phyloP scores from a whole-genome alignment of 92 coral and sea anemone species.

The Porites lobata region DNA sequence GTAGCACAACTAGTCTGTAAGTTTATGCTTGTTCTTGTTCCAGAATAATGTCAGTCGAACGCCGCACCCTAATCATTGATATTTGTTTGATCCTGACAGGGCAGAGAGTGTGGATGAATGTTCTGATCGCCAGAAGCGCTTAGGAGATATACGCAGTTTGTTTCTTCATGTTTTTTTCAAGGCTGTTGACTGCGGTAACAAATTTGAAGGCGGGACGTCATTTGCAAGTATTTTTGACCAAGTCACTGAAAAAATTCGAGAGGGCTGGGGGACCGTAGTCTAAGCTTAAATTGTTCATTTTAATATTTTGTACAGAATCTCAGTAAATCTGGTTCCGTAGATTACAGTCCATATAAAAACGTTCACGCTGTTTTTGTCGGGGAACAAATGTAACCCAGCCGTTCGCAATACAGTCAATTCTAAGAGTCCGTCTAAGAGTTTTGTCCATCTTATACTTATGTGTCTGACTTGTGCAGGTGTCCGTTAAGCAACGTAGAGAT shows the following conservation, averaged over 20 bases:
- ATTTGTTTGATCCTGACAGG: not conserved
- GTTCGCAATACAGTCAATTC: too few relatives aligned
- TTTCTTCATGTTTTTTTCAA: slow-evolving; percentile 84
- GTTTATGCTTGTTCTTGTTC: slow-evolving; percentile 31
- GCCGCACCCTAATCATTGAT: not conserved
- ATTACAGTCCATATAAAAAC: too few relatives aligned
- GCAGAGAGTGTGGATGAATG: slow-evolving; percentile 59
- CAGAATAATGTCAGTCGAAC: too few relatives aligned
- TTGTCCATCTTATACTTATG: too few relatives aligned
- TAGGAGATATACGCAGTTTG: slow-evolving; percentile 83
- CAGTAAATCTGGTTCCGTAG: too few relatives aligned
- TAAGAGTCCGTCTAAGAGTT: too few relatives aligned
- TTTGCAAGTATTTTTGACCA: slow-evolving; percentile 91
- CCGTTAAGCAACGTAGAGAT: too few relatives aligned
- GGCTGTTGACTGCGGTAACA: slow-evolving; percentile 71
- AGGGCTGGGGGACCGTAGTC: slow-evolving; percentile 89
- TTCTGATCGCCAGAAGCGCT: slow-evolving; percentile 82
- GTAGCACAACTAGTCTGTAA: slow-evolving; percentile 91
- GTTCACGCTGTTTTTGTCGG: not conserved
- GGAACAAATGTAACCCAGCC: too few relatives aligned
- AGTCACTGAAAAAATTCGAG: slow-evolving; percentile 88
- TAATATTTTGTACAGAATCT: not conserved
- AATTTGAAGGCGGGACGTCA: slow-evolving; percentile 72
- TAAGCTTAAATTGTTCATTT: slow-evolving; percentile 6
- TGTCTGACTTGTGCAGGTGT: too few relatives aligned